Evolutionary conservation across 35 echinoderm and acorn worm genomes (phyloP).

Genomic region (Lytechinus pictus): DNA sequence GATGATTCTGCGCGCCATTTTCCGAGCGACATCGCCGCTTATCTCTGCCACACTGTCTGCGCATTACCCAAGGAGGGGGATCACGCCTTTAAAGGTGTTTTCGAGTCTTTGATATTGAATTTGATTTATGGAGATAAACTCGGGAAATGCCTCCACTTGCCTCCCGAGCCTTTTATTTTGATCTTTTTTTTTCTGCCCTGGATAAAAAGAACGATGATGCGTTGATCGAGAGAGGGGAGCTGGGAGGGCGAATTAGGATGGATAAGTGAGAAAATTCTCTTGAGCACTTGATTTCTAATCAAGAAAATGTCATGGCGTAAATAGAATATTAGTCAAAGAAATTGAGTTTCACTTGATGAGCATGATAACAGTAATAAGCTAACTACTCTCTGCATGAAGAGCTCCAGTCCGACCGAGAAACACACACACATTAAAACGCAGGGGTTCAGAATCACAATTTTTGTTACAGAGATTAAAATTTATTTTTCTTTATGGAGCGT

Average conservation of each 20-base stretch:
- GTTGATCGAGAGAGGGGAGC: not conserved
- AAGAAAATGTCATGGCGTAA: not conserved
- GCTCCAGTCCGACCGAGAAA: no score
- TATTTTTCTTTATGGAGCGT: no score
- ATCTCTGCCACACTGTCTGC: slow-evolving; percentile 33
- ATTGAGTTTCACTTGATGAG: not conserved
- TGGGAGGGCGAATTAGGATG: not conserved
- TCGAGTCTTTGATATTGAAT: not conserved
- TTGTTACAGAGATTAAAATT: no score
- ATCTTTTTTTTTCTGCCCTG: not conserved
- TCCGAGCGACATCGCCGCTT: slow-evolving; percentile 22
- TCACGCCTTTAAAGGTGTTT: not conserved
- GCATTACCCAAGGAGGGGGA: not conserved
- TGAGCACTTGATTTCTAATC: not conserved
- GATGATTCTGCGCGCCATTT: slow-evolving; percentile 22
- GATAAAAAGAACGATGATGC: not conserved
- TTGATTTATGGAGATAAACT: slow-evolving; percentile 20
- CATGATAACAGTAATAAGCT: no score
- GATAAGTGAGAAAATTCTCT: not conserved
- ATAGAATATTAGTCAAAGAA: not conserved
- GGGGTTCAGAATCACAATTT: no score
- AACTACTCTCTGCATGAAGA: no score
- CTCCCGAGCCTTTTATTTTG: not conserved
- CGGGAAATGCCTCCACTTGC: not conserved
- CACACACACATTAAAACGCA: no score